Percentiles rank a stretch among this genome's conserved stretches.
phyloP scores from a whole-genome alignment of 2,888 invertebrate species.

The Stenchaetothrips biformis region DNA sequence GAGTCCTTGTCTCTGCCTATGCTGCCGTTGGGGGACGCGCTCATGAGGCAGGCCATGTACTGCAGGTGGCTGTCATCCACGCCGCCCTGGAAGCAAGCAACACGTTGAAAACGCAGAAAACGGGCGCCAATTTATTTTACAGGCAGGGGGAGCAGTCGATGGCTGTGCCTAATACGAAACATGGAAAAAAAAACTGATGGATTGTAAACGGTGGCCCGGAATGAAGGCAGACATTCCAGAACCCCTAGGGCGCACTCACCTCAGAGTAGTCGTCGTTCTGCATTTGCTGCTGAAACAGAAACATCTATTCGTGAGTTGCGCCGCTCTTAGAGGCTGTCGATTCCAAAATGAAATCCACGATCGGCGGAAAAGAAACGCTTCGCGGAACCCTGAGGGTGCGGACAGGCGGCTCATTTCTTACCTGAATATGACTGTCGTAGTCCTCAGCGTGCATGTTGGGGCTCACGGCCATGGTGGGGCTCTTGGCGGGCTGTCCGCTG shows the following conservation, averaged over 20 bases:
- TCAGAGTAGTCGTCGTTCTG: not conserved
- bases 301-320: too few relatives aligned
- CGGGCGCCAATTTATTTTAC: too few relatives aligned
- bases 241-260: not conserved
- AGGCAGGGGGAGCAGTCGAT: too few relatives aligned
- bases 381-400: not conserved
- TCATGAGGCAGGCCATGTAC: conserved; percentile 19
- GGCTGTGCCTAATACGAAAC: too few relatives aligned
- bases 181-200: too few relatives aligned
- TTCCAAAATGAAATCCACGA: too few relatives aligned
- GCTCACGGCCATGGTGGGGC: conserved; percentile 23
- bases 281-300: not conserved
- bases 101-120: too few relatives aligned
- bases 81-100: not conserved
- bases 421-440: conserved; percentile 1
- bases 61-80: conserved; percentile 11
- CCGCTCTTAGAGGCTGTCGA: too few relatives aligned
- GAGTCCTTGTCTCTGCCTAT: conserved; percentile 20
- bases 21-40: conserved; percentile 12
- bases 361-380: too few relatives aligned
- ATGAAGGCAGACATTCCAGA: not conserved
- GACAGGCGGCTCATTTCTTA: not conserved
- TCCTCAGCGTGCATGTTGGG: not conserved
- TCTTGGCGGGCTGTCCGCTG: conserved; percentile 11
- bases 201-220: too few relatives aligned